Percentiles rank a stretch among this genome's conserved stretches.
phyloP scores from a whole-genome alignment of 1,140 invertebrate species.

The Danaus melanippus region DNA sequence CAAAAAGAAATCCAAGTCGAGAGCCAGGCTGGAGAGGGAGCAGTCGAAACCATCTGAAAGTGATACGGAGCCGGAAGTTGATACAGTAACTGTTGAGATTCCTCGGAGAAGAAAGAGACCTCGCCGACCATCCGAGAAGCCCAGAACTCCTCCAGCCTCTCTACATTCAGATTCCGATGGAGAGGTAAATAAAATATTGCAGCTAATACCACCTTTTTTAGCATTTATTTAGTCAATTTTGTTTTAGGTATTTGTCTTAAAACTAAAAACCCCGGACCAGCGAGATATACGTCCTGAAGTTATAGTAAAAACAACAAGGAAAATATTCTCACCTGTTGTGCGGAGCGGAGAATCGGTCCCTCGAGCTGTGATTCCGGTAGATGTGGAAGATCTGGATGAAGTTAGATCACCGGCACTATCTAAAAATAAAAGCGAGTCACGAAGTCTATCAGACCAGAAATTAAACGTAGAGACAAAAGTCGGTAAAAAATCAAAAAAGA shows the following conservation, averaged over 20 bases:
- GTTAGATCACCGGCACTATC: slow-evolving; percentile 29
- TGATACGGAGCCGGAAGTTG: slow-evolving; percentile 63
- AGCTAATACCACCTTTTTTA: slow-evolving; percentile 4
- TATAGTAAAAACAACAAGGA: slow-evolving; percentile 83
- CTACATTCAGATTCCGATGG: slow-evolving; percentile 60
- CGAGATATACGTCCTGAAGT: slow-evolving; percentile 69
- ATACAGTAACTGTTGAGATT: slow-evolving; percentile 69
- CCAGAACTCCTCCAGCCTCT: slow-evolving; percentile 50
- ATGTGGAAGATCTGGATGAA: slow-evolving; percentile 65
- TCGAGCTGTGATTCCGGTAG: slow-evolving; percentile 63
- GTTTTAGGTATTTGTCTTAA: slow-evolving; percentile 60
- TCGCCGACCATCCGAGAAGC: slow-evolving; percentile 57
- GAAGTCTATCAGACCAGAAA: slow-evolving; percentile 8
- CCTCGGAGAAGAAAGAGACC: slow-evolving; percentile 63
- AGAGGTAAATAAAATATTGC: slow-evolving; percentile 40
- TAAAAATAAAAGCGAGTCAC: slow-evolving; percentile 10
- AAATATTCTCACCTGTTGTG: slow-evolving; percentile 81
- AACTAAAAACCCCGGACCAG: slow-evolving; percentile 56
- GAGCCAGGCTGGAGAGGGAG: slow-evolving; percentile 65
- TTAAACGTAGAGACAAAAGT: slow-evolving; percentile 25
- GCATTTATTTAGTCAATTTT: slow-evolving; percentile 4
- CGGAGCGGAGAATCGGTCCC: slow-evolving; percentile 69
- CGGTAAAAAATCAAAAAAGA: slow-evolving; percentile 33
- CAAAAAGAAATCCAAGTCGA: slow-evolving; percentile 59
- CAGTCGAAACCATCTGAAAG: slow-evolving; percentile 69